phyloP scores from a whole-genome alignment of 2,888 invertebrate species.

The Hirtodrosophila duncani region DNA sequence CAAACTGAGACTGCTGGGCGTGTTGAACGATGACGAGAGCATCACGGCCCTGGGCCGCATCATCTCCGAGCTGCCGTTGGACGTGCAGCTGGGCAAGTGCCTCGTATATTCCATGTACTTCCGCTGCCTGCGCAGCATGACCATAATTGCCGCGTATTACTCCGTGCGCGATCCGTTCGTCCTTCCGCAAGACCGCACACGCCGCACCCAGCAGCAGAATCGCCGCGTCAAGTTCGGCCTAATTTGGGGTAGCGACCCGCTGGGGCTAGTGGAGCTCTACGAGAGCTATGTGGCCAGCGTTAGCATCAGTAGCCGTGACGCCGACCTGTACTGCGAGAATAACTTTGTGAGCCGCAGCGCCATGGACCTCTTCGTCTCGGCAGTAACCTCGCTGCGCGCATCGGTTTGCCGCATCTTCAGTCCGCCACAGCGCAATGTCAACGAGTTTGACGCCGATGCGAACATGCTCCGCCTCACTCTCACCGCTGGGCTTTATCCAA shows the following conservation, averaged over 20 bases:
- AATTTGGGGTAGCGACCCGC: conserved; percentile 92
- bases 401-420: conserved; percentile 84
- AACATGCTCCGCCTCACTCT: conserved; percentile 94
- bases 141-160: conserved; percentile 92
- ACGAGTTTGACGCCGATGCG: conserved; percentile 80
- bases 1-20: conserved; percentile 88
- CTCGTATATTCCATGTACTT: conserved; percentile 92
- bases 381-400: conserved; percentile 89
- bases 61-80: conserved; percentile 93
- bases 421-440: conserved; percentile 76
- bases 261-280: conserved; percentile 89
- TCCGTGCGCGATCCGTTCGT: conserved; percentile 88
- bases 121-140: conserved; percentile 94
- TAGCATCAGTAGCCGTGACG: conserved; percentile 17
- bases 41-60: conserved; percentile 93
- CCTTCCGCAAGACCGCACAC: conserved; percentile 84
- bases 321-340: conserved; percentile 53
- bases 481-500: conserved; percentile 93
- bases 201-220: conserved; percentile 81
- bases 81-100: conserved; percentile 95
- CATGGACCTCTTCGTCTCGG: conserved; percentile 94
- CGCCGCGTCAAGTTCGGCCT: conserved; percentile 85
- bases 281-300: conserved; percentile 85
- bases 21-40: conserved; percentile 86
- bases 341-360: conserved; percentile 80